Evolutionary conservation across 2,888 invertebrate genomes (phyloP), one percentile per base, ranked within the genome.

Genomic region (Chrysolina oricalcia): DNA sequence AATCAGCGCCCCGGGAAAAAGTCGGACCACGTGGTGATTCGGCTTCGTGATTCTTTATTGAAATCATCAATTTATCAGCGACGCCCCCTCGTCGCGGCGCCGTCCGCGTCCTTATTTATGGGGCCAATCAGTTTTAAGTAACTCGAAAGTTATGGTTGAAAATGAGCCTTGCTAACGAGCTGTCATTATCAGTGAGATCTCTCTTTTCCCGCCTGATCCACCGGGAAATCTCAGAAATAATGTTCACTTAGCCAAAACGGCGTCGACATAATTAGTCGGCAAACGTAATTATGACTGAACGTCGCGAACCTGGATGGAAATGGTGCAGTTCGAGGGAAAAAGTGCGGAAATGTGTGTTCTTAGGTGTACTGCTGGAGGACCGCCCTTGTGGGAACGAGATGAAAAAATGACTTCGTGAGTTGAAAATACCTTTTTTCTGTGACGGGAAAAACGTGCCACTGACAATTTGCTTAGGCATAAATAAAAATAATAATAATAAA

Each of bases 61-160:
- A 73, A 73, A 73, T 73, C 78, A 75, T 76, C 74, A 77, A 78
- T 77, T 76, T 70, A 74, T 73, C 73, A 71, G 69, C 59, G 50
- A 50, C 66, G 69, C 63, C 68, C 62, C 56, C 63, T 68, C 43
- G n/a, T 63, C 40, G 23, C 19, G 13, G 46, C 50, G 17, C 13
- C 62, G 62, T 35, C 69, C 53, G 13, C 17, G 43, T 41, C 62
- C 35, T 73, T 64, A 73, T 73, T 73, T 73, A 73, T 73, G 73
- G 64, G 69, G 64, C 35, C 73, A 73, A 73, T 73, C 73, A 73
- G 73, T 73, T 73, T 73, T 73, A 73, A 73, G 73, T 73, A 73
- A 73, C 73, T 73, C 53, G 59, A 53, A 69, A 73, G 73, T 73
- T 69, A 73, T 69, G 73, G 73, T 73, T 64, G 63, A 73, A 73